Evolutionary conservation across 2,888 invertebrate species (phyloP), one percentile per base, ranked within the genome.

Genomic region (Pardosa pseudoannulata): DNA sequence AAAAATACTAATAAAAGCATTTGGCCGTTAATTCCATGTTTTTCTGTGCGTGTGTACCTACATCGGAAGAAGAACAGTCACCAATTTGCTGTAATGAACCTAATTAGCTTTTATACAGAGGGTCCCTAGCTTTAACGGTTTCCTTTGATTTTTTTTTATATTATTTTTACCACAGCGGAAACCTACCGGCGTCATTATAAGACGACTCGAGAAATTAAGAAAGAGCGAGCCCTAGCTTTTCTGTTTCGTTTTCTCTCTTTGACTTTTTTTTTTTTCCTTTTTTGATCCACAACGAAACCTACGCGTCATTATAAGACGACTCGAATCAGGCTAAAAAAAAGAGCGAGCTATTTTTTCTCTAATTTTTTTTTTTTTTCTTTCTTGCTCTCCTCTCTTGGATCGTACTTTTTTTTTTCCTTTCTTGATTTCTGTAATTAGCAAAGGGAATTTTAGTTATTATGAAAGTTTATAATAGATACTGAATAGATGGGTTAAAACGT

Each of bases 61-160:
- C 76, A 71, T 23, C 16, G 39, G 64, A 68, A 36, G 80, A 64
- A 72, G 76, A 76, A 72, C 82, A 79, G 78, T 78, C 68, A 74
- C 85, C 85, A 86, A 86, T 86, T 86, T 86, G 64, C 79, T 70
- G 56, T 86, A 86, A 86, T 86, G 85, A 86, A 86, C 85, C 85
- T 86, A 86, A 86, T 86, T 86, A 86, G 65, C 76, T 83, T 83
- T 83, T 83, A 82, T 82, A 75, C 83, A 36, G 71, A 76, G 56
- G 46, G 76, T 46, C 76, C 46, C 39, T 29, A 36, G 50, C 41
- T 79, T 68, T 79, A 79, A 85, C 83, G 78, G 83, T 68, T 67
- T 73, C 56, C 16, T 46, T 46, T 46, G 41, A n/a, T 39, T 71
- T 71, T n/a, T n/a, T 36, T 36, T 9, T 36, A 7, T 36, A 36